Evolutionary conservation across 2,113 vertebrate genomes (phyloP), one percentile per base, ranked within the genome.

Genomic region (Nipponia nippon): DNA sequence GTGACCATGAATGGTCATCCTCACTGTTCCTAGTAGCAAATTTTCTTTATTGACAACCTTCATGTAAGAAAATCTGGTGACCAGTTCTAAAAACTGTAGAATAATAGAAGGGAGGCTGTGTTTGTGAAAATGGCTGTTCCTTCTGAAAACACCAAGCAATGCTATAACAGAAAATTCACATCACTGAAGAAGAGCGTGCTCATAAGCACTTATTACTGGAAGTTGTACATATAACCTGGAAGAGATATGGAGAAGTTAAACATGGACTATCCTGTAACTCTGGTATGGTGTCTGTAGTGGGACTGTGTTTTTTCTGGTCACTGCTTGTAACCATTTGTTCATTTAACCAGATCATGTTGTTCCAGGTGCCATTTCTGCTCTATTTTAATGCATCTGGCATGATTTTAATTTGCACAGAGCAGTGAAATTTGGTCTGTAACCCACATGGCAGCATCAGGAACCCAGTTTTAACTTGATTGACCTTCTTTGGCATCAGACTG

Each of bases 381-480:
- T 77, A 10, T 75, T 88, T 83, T 75, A 73, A 87, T 93, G 56
- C 52, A 40, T 78, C 58, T 95, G 76, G 44, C 13, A 3, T 78
- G 65, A 40, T 44, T 62, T 55, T 92, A 18, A 13, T 69, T 75
- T 89, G 27, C 34, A 71, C 9, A 90, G 46, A 71, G 21, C 42
- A 81, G 56, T 84, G 49, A 92, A 58, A 86, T 87, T 70, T 65
- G 59, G 70, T 27, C 55, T 95, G 14, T 81, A 76, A 69, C 23
- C 21, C 27, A 83, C 30, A 30, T 65, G 75, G 62, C 75, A 86
- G 49, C 17, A 77, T 81, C 27, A 38, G 62, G 26, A 94, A 90
- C 34, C 30, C 82, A 93, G 5, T 95, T 97, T 91, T 90, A 90
- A 76, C 30, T 88, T 81, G 50, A 76, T 77, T 91, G 87, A 85